Evolutionary conservation across 2,888 invertebrate species (phyloP).

Genomic region (Stenurella melanura): DNA sequence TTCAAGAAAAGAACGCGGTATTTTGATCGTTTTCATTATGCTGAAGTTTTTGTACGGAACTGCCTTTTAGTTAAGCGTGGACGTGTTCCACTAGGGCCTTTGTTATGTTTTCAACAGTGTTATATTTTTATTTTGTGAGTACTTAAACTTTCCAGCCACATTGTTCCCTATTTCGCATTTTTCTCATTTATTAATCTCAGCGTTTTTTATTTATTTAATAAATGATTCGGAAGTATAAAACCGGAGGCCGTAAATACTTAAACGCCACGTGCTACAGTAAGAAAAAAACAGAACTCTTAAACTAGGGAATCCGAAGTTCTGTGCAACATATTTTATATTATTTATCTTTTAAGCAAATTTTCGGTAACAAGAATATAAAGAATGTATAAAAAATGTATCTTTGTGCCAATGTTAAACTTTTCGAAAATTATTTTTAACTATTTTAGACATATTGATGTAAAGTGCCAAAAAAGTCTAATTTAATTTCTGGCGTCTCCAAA

Average conservation of each 20-base stretch:
- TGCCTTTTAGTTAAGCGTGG: neutral
- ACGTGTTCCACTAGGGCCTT: neutral
- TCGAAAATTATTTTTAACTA: too few relatives aligned
- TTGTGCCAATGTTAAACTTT: too few relatives aligned
- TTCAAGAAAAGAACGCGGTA: neutral
- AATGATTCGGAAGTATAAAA: neutral
- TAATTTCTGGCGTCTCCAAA: too few relatives aligned
- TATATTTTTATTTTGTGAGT: neutral
- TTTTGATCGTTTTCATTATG: neutral
- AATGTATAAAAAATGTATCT: too few relatives aligned
- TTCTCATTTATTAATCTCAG: neutral
- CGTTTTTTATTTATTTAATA: neutral
- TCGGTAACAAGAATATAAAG: too few relatives aligned
- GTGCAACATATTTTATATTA: too few relatives aligned
- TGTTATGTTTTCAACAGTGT: neutral
- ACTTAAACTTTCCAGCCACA: constrained; percentile 1
- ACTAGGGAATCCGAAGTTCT: too few relatives aligned
- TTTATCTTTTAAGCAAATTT: too few relatives aligned
- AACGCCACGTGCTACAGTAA: too few relatives aligned
- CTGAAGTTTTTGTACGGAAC: neutral
- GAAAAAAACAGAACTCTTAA: too few relatives aligned
- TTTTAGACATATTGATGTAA: too few relatives aligned
- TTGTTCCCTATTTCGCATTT: constrained; percentile 2
- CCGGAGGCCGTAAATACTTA: neutral
- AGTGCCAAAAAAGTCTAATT: too few relatives aligned